Evolutionary conservation across 2,113 vertebrate species (phyloP).

Genomic region (Cichladusa arquata): DNA sequence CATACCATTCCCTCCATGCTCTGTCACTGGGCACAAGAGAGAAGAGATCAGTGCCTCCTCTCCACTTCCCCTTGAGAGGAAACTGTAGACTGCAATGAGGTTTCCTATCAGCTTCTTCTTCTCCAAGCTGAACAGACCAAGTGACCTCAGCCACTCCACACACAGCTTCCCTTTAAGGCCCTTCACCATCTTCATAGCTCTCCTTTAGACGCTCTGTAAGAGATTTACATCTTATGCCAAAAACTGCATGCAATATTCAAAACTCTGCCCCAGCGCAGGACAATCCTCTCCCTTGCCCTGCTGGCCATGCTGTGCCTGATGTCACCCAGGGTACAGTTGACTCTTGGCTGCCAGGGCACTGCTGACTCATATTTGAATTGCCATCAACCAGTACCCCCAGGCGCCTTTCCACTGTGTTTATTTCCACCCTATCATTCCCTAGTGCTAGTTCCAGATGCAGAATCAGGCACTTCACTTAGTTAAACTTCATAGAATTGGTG

Average conservation of each 20-base stretch:
- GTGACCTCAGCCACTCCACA: not conserved
- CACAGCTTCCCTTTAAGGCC: not conserved
- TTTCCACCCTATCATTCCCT: not conserved
- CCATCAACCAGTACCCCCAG: not conserved
- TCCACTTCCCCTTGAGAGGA: not conserved
- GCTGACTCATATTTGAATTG: not conserved
- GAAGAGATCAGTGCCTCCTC: not conserved
- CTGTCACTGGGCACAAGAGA: not conserved
- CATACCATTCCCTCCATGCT: not conserved
- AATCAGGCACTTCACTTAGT: not conserved
- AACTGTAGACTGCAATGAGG: not conserved
- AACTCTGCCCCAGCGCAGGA: not conserved
- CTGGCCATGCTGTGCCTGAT: not conserved
- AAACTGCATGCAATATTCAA: not conserved
- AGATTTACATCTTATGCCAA: not conserved
- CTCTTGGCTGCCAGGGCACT: not conserved
- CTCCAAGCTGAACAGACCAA: not conserved
- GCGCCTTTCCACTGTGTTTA: not conserved
- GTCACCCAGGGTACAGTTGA: too few species aligned
- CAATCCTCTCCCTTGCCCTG: not conserved
- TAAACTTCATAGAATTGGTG: not conserved
- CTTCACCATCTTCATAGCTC: not conserved
- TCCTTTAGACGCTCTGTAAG: not conserved
- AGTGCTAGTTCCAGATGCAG: not conserved
- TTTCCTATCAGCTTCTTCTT: not conserved